A percentile compares a stretch with the other conserved stretches of the same genome.
phyloP scores from a whole-genome alignment of 2,113 vertebrate species.

The Tenrec ecaudatus region DNA sequence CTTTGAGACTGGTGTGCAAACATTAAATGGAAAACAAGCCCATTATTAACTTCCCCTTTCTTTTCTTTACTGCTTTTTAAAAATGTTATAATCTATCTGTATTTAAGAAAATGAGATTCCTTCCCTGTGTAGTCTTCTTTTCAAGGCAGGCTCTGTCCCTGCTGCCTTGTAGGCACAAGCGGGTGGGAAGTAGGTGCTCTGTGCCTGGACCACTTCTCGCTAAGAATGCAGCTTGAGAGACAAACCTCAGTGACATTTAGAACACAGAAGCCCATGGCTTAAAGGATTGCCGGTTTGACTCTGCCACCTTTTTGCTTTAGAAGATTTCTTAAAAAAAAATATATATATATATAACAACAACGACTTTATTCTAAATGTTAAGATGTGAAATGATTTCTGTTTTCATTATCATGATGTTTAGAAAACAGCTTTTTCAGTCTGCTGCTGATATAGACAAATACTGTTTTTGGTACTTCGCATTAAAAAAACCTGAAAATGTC shows the following conservation, averaged over 20 bases:
- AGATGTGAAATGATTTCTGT: not conserved
- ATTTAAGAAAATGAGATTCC: not conserved
- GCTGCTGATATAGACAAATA: not conserved
- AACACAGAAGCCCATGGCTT: not conserved
- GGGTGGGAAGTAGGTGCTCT: not conserved
- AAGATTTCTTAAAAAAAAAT: not conserved
- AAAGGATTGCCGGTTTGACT: not conserved
- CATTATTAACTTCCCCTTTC: slow-evolving; percentile 15
- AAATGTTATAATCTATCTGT: not conserved
- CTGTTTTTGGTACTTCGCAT: too few species aligned
- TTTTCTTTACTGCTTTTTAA: not conserved
- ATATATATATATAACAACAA: too few species aligned
- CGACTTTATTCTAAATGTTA: not conserved
- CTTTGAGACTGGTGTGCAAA: not conserved
- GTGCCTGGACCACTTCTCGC: not conserved
- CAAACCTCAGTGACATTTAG: not conserved
- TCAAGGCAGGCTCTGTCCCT: slow-evolving; percentile 11
- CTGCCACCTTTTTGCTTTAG: slow-evolving; percentile 19
- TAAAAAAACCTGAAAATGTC: not conserved
- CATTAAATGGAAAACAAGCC: slow-evolving; percentile 18
- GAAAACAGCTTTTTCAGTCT: not conserved
- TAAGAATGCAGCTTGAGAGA: not conserved
- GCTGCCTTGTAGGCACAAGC: not conserved
- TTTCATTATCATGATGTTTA: not conserved
- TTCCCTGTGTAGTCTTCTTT: slow-evolving; percentile 6